Base-by-base conservation (phyloP, 2,113 vertebrate species). In the Eptesicus fuscus region DNA sequence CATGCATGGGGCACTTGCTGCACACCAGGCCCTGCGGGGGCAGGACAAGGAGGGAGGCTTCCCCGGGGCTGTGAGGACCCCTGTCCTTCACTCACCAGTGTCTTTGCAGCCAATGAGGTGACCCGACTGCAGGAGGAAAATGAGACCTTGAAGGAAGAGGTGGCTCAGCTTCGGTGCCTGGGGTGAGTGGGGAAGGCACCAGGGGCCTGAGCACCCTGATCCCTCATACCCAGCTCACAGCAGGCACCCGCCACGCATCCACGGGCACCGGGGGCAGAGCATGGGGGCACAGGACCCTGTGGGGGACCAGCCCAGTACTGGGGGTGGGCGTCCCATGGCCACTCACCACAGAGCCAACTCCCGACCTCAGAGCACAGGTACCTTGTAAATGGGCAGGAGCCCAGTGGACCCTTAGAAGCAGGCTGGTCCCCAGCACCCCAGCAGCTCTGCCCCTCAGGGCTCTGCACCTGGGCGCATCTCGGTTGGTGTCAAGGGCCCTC, bases 71-170 rank as follows among this genome's bases (percentile, higher is more conserved):
- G 2, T 5, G 14, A 17, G 42, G 30, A 16, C 69, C 40, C 84
- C 56, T 25, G 8, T 20, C n/a, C 1, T 0, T 25, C 9, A 2
- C 10, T 63, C 12, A 95, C 11, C 73, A 1, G 65, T 16, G 20
- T 35, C 79, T 89, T 94, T 76, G 28, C 97, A 99, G 98, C 98
- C 44, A 98, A 97, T 0, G 98, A 99, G 97, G 95, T 97, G 59
- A 98, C 65, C 0, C 96, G 97, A 35, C 96, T 99, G 93, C 98
- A 98, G 95, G 98, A 98, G 17, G 98, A 99, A 88, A 99, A 99
- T 11, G 97, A 97, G 92, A 1, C 32, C 1, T 77, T 99, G 96
- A 98, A 97, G 92, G 98, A 98, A 56, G 99, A 99, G 7, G 76
- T 98, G 96, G 98, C 98, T 96, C 96, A 51, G 78, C 88, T 98